Evolutionary conservation across 2,888 invertebrate species (phyloP).

Genomic region (Apodemia hepburni): DNA sequence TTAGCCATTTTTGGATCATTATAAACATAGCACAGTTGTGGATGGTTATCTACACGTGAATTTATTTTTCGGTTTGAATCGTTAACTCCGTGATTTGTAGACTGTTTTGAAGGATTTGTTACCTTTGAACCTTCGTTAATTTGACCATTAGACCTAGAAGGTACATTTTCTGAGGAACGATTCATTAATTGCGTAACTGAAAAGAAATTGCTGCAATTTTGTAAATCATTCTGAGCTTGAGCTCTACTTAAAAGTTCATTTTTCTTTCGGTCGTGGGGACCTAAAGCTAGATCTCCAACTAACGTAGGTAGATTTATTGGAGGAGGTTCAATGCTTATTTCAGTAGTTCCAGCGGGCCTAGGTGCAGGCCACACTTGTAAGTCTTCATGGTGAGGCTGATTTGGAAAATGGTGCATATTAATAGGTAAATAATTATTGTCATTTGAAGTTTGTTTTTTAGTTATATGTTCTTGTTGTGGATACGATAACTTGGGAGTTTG

Average conservation of each 20-base stretch:
- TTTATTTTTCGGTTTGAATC: constrained; percentile 54
- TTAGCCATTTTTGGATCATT: constrained; percentile 57
- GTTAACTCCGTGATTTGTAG: constrained; percentile 45
- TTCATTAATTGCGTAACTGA: constrained; percentile 75
- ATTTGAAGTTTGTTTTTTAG: constrained; percentile 57
- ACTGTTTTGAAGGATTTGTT: constrained; percentile 47
- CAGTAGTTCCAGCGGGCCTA: constrained; percentile 65
- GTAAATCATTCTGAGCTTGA: constrained; percentile 51
- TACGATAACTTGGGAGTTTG: constrained; percentile 51
- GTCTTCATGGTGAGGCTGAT: constrained; percentile 61
- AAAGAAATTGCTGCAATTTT: constrained; percentile 67
- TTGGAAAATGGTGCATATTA: constrained; percentile 62
- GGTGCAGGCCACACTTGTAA: constrained; percentile 68
- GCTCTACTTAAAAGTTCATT: constrained; percentile 50
- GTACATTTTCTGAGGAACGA: constrained; percentile 58
- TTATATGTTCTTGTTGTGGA: constrained; percentile 43
- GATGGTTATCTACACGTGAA: constrained; percentile 51
- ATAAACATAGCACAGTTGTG: constrained; percentile 60
- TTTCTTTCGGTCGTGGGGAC: constrained; percentile 71
- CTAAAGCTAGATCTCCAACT: constrained; percentile 68
- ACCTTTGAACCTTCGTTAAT: constrained; percentile 50
- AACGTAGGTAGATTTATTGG: constrained; percentile 71
- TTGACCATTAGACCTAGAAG: constrained; percentile 53
- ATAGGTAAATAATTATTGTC: constrained; percentile 67
- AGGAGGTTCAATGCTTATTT: constrained; percentile 72